Base-by-base conservation (phyloP, 2,113 vertebrate genomes). In the Phodopus roborovskii region DNA sequence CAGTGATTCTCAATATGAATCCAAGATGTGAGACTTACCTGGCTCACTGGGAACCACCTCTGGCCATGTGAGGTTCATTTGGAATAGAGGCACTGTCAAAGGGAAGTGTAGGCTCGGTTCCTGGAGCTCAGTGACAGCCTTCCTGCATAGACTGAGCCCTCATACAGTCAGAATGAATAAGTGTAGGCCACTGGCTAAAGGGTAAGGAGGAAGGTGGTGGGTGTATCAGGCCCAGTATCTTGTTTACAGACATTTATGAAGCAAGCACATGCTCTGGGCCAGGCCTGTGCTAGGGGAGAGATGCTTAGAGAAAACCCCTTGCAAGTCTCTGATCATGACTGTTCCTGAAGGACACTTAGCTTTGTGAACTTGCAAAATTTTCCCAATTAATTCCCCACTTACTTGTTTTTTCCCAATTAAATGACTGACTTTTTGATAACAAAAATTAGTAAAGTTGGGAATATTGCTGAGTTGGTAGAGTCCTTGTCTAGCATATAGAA, bases 391-490 rank as follows among this genome's bases (percentile, higher is more conserved):
- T 75, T 66, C 19, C 26, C 48, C 42, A 8, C 28, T 66, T 83
- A 42, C 81, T 82, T 95, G 62, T 90, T 53, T 48, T 8, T 28
- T 8, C 45, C 16, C 26, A 33, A 74, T 42, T 48, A 15, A 88
- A 75, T 39, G 70, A 12, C 83, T 83, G 81, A 70, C 92, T 13
- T n/a, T 68, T 91, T 36, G 24, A 30, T 66, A 56, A 89, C 58
- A 92, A 95, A 95, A 94, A 64, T 79, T 50, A 50, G 33, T 24
- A 78, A 90, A 19, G 20, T 16, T 45, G 50, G 70, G 28, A 11
- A n/a, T 71, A 11, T n/a, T 12, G 3, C 66, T 70, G 12, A 24
- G 10, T n/a, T 70, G 20, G 45, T n/a, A 53, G 84, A 70, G 45
- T 70, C 6, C 64, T 68, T n/a, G 45, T 7, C 42, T n/a, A 45